These are phyloP conservation scores for Cheirogaleus major DNA, from an alignment of 2,797 vertebrate genomes.

Conservation along the genomic window DNA sequence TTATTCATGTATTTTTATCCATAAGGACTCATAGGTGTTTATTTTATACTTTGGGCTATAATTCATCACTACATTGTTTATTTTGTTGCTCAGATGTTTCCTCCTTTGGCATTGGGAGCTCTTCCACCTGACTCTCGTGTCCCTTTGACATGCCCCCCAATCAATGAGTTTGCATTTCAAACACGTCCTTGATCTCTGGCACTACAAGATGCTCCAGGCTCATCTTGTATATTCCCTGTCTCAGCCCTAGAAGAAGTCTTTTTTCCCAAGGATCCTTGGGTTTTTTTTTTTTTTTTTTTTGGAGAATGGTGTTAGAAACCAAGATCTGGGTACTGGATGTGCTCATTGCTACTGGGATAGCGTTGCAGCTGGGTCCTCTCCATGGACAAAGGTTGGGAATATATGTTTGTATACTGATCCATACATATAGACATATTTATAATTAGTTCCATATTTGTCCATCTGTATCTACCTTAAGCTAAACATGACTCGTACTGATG, in stretches of 20 bases:
- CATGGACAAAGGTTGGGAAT: background rate
- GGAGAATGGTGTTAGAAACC: background rate
- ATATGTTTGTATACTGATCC: background rate
- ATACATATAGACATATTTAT: background rate
- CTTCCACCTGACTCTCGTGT: background rate
- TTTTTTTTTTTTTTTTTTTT: background rate
- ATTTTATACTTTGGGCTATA: background rate
- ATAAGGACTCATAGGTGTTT: background rate
- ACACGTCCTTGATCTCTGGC: background rate
- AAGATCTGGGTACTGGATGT: background rate
- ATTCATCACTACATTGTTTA: background rate
- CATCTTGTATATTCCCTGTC: background rate
- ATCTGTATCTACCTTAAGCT: background rate
- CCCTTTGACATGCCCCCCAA: too few relatives aligned
- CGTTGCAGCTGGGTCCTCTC: background rate
- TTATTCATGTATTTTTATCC: background rate
- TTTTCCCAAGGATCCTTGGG: background rate
- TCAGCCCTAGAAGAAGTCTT: background rate
- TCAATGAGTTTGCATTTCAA: background rate
- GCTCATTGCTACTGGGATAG: background rate
- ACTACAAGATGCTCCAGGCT: background rate
- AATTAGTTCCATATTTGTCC: background rate
- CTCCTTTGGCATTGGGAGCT: background rate
- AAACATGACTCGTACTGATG: background rate
- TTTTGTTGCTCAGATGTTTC: background rate